Evolutionary conservation across 2,113 vertebrate species (phyloP), one percentile per base, ranked within the genome.

Genomic region (Myxocyprinus asiaticus): DNA sequence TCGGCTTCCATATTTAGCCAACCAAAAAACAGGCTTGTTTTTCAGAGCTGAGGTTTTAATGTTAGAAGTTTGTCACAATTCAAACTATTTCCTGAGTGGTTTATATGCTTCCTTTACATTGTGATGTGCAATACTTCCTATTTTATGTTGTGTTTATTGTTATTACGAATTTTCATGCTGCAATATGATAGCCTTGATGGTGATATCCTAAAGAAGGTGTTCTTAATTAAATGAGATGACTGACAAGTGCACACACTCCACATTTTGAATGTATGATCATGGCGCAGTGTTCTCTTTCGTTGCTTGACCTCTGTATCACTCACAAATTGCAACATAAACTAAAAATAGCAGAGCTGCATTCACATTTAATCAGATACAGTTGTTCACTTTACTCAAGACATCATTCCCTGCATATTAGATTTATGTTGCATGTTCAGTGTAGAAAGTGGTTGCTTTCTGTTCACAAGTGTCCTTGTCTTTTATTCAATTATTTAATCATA

Each of bases 341-440:
- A 84, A 78, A 81, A 78, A 84, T 81, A 84, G 78, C 56, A 42
- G 68, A 44, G 6, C 50, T 66, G 62, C 44, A 43, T 69, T 63
- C 48, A 84, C 44, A 51, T 79, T 81, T 74, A 55, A 61, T 71
- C n/a, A 44, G 55, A 56, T 22, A 55, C 7, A 70, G 67, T 77
- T 33, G 64, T 80, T 67, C 63, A 45, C 55, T 45, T 70, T 80
- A 65, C 42, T 58, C 53, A 12, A 14, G 53, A 67, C 67, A 71
- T 55, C 67, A 67, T 50, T 69, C 6, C 56, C 22, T 70, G 67
- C 45, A 43, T 80, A 62, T 67, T 65, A 67, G 67, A 77, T 77
- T 42, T 55, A 55, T 51, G 47, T 45, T 43, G 53, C 3, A 67
- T 83, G 50, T 50, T 62, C 2, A 8, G 17, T 14, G 2, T 2